Percentiles rank a stretch among this genome's conserved stretches.
phyloP scores from a whole-genome alignment of 1,140 invertebrate genomes.

The Dryas iulia region DNA sequence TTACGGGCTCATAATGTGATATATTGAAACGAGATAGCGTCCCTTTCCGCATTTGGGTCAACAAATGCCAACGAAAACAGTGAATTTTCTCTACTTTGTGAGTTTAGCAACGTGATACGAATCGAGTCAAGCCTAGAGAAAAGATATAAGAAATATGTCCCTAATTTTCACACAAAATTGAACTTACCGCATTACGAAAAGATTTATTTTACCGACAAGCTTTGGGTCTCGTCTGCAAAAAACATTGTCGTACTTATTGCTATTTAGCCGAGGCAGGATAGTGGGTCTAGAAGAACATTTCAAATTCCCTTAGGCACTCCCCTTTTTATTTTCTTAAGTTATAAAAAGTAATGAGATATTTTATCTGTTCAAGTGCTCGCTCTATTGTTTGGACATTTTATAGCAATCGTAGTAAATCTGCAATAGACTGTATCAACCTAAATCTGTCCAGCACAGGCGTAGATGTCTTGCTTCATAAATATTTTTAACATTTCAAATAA shows the following conservation, averaged over 20 bases:
- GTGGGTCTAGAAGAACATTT: conserved; percentile 53
- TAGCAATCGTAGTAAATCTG: not conserved
- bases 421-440: conserved; percentile 14
- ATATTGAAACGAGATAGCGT: conserved; percentile 34
- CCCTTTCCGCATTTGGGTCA: conserved; percentile 35
- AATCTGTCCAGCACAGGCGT: conserved; percentile 16
- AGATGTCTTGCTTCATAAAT: not conserved
- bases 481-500: not conserved
- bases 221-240: conserved; percentile 39
- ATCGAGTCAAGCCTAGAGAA: conserved; percentile 42
- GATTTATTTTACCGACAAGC: conserved; percentile 66
- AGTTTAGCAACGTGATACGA: conserved; percentile 53
- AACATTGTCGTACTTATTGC: conserved; percentile 10
- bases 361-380: conserved; percentile 50
- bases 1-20: conserved; percentile 27
- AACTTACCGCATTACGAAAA: conserved; percentile 55
- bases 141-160: conserved; percentile 50
- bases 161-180: conserved; percentile 69
- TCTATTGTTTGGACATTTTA: conserved; percentile 54
- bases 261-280: conserved; percentile 14
- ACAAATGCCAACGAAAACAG: conserved; percentile 34
- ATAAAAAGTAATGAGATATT: conserved; percentile 68
- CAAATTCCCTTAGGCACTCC: conserved; percentile 41
- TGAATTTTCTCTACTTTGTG: conserved; percentile 35
- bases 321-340: conserved; percentile 55